Percentiles rank a stretch among this genome's conserved stretches.
These are phyloP conservation scores for Gavia stellata DNA, from an alignment of 2,113 vertebrate species.

Conservation along the genomic window DNA sequence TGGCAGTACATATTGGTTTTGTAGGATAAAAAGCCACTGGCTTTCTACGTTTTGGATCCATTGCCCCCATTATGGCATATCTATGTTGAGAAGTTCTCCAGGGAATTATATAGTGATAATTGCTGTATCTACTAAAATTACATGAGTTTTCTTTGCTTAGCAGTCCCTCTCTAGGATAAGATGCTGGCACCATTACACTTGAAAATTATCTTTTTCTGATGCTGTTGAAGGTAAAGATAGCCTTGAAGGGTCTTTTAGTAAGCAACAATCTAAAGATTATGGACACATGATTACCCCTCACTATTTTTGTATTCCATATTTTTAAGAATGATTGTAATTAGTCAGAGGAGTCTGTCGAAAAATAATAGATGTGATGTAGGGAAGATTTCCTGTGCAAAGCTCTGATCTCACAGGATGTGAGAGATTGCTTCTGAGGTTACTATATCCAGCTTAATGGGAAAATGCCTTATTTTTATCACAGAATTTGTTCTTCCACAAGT, in stretches of 20 bases:
- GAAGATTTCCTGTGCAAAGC: neutral
- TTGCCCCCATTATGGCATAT: neutral
- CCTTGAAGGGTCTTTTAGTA: neutral
- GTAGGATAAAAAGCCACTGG: neutral
- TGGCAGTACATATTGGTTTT: neutral
- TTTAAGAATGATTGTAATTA: neutral
- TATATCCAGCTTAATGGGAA: neutral
- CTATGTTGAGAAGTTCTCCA: neutral
- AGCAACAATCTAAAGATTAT: neutral
- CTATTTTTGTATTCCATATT: neutral
- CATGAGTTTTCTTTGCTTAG: neutral
- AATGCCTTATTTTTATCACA: neutral
- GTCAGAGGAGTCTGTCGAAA: neutral
- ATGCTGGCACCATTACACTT: neutral
- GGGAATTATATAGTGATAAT: neutral
- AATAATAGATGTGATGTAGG: neutral
- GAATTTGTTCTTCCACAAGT: neutral
- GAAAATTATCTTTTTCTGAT: neutral
- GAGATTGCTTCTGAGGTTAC: neutral
- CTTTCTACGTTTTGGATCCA: neutral
- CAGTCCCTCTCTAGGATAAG: neutral
- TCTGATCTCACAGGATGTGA: neutral
- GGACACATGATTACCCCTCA: neutral
- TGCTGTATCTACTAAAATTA: neutral
- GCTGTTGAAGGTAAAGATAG: neutral